Evolutionary conservation across 2,797 vertebrate genomes (phyloP), one percentile per base, ranked within the genome.

Genomic region (Urosaurus nigricauda): DNA sequence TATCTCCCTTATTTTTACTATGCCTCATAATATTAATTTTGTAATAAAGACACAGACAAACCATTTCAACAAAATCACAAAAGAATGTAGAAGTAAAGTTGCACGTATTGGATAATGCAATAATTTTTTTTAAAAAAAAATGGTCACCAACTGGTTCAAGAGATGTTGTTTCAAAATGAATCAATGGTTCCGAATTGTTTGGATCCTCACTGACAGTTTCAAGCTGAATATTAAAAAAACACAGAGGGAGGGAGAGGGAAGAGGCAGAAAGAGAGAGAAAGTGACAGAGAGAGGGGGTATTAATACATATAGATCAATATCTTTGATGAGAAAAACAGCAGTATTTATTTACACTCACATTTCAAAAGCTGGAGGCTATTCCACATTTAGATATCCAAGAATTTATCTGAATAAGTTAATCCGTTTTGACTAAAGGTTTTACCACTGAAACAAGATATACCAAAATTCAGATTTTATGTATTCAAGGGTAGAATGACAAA

Each of bases 121-220:
- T 75, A 85, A 53, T 60, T 73, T 51, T 13, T 32, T 29, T 12
- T 68, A 9, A 65, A 88, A 4, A 74, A 92, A 83, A 93, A 80
- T 73, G 63, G 84, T 88, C 87, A 94, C 90, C 88, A 83, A 89
- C 87, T 91, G 88, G 82, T 40, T 94, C 68, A 79, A 91, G 79
- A 68, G 85, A 90, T 84, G 85, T 85, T 89, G 86, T 83, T 63
- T 93, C 90, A 93, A 94, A 94, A 68, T 91, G 87, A 85, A 93
- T 94, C 84, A 94, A 75, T 0, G 84, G 86, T 53, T 93, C 89
- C 11, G 90, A 83, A 88, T 83, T 92, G 87, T 86, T 87, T 87
- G 92, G 90, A 91, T 87, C 89, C 74, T 92, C 87, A 60, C 90
- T 63, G 84, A 94, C 84, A 40, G 87, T 93, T 93, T 94, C 91